Evolutionary conservation across 1,140 invertebrate genomes (phyloP).

Genomic region (Luehdorfia chinensis): DNA sequence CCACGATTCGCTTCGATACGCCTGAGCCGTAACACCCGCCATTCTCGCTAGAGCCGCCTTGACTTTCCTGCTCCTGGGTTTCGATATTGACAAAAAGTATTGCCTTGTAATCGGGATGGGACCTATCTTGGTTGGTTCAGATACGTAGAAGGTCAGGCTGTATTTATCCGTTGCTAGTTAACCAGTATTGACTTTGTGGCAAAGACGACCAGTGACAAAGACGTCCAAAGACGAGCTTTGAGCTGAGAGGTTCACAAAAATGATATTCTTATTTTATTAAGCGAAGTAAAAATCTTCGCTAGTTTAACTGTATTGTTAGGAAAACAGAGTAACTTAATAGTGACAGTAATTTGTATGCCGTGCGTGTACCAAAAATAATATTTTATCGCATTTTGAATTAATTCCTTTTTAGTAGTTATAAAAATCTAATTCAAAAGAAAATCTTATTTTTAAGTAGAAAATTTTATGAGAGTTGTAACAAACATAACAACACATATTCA

Average conservation of each 20-base stretch:
- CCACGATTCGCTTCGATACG: conserved; percentile 48
- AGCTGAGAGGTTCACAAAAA: conserved; percentile 49
- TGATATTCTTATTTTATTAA: conserved; percentile 49
- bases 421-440: no score
- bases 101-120: conserved; percentile 31
- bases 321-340: conserved; percentile 35
- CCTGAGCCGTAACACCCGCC: conserved; percentile 32
- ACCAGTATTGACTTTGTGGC: conserved; percentile 51
- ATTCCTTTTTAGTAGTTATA: no score
- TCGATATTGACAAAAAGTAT: conserved; percentile 23
- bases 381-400: no score
- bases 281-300: conserved; percentile 40
- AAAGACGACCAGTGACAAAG: conserved; percentile 50
- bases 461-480: no score
- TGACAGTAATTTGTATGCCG: no score
- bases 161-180: conserved; percentile 58
- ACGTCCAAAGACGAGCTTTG: no score
- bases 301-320: conserved; percentile 32
- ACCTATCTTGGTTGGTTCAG: conserved; percentile 31
- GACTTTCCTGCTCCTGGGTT: conserved; percentile 27
- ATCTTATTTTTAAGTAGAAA: no score
- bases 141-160: conserved; percentile 36
- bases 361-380: no score
- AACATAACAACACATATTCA: no score
- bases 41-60: conserved; percentile 35